Evolutionary conservation across 2,888 invertebrate genomes (phyloP), one percentile per base, ranked within the genome.

Genomic region (Hofmannophila pseudospretella): DNA sequence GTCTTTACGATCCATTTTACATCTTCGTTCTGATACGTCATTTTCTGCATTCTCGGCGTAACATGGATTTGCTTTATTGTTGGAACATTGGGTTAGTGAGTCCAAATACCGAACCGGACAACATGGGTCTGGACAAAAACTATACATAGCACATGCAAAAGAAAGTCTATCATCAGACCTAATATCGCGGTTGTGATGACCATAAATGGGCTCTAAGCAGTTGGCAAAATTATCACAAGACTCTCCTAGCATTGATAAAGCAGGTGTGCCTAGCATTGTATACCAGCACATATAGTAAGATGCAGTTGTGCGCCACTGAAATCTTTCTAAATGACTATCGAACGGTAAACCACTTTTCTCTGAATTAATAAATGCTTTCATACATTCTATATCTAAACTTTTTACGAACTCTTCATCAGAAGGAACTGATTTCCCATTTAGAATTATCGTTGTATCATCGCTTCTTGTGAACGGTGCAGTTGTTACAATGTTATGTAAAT

Each of bases 221-320:
- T 81, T 72, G 1, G 90, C 90, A 48, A 86, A 89, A 66, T 91
- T 90, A 55, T 91, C 90, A 54, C 92, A 92, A 4, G 68, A 57
- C 49, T 90, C 90, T 1, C 80, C 80, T 26, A 92, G 69, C 58
- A 81, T 75, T 8, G 78, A 70, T 41, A 92, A 62, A 33, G 80
- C 78, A 3, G 87, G 77, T 10, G 55, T 73, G 42, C 82, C 84
- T 32, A 84, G 67, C 88, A 91, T 89, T 9, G 91, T 89, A 57
- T 88, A 91, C 89, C 89, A 90, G 52, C 92, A 92, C 90, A 92
- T 90, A 66, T 86, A 92, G 64, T 91, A 92, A 48, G 89, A 88
- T 0, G 90, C 91, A 0, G 90, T 84, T 1, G 86, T 84, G 26
- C 90, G 73, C 91, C 91, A 92, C 54, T 89, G 88, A 57, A 89